A percentile compares a stretch with the other conserved stretches of the same genome.
Evolutionary conservation across 2,888 invertebrate genomes (phyloP).

Genomic region (Peribatodes rhomboidaria): DNA sequence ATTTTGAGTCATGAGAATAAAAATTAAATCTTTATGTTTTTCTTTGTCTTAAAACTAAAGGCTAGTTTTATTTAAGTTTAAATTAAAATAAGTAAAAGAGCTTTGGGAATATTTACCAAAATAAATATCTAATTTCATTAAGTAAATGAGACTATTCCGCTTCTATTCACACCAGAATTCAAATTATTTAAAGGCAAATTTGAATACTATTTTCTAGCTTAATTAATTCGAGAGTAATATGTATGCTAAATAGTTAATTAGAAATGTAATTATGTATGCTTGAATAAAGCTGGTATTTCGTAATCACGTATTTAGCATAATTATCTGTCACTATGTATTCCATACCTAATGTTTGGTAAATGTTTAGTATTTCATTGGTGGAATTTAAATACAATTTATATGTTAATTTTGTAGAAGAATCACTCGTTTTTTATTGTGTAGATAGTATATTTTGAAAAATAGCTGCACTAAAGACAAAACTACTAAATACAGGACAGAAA

Average conservation of each 20-base stretch:
- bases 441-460: slow-evolving; percentile 19
- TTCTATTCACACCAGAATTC: slow-evolving; percentile 7
- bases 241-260: slow-evolving; percentile 34
- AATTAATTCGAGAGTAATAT: slow-evolving; percentile 34
- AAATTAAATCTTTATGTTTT: too few relatives aligned
- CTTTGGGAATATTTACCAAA: too few relatives aligned
- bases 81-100: too few relatives aligned
- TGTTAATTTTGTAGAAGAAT: slow-evolving; percentile 3
- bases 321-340: background rate
- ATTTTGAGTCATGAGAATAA: too few relatives aligned
- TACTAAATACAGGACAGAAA: too few relatives aligned
- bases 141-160: background rate
- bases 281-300: slow-evolving; percentile 37
- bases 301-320: slow-evolving; percentile 6
- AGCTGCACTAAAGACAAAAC: background rate
- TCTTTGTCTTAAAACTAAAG: too few relatives aligned
- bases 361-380: slow-evolving; percentile 2
- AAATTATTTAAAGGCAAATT: slow-evolving; percentile 3
- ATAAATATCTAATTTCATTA: background rate
- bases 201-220: slow-evolving; percentile 1
- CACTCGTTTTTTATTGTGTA: background rate
- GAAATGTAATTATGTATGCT: slow-evolving; percentile 23
- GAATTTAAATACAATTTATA: slow-evolving; percentile 14
- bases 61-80: too few relatives aligned
- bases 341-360: background rate